Evolutionary conservation across 2,797 vertebrate species (phyloP), one percentile per base, ranked within the genome.

Genomic region (Spizella passerina): DNA sequence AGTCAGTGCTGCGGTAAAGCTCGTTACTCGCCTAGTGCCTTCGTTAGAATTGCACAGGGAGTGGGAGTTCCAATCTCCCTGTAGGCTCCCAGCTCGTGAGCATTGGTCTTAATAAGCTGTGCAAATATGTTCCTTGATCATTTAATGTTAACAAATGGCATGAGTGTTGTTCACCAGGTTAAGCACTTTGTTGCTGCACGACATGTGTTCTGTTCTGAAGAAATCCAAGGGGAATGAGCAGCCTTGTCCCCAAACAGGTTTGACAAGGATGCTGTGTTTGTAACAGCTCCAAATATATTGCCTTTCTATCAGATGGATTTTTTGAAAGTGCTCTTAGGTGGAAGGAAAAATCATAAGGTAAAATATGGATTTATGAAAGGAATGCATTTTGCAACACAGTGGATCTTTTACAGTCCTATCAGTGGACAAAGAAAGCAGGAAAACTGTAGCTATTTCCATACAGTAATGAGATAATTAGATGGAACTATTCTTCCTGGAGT

Each of bases 71-170:
- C 70, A 63, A 44, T n/a, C 77, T 75, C 59, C 72, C 89, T 14
- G 44, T 30, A 46, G 71, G 77, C 83, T 86, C 72, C 55, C 52
- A n/a, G 56, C 60, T 86, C 50, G 61, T 56, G 41, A 66, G 27
- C 63, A 30, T 61, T 10, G 3, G 49, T 75, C 61, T 71, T 90
- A 85, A 78, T 78, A 83, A 92, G 72, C 78, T 70, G n/a, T 47
- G 72, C 78, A 92, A 86, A 83, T 92, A 82, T 26, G 41, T 86
- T 94, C 55, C 55, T 82, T 85, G 86, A 71, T 96, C 68, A 66
- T 86, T 94, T 91, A 56, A 84, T 81, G 55, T 88, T 94, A 92
- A 57, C 71, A 93, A 90, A 90, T 76, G 72, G 36, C 55, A 53
- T 21, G 47, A 81, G 55, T 47, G 53, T 32, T 5, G 0, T 79